Conservation (phyloP, 2,113 vertebrate genomes). For the Chinchilla lanigera region DNA sequence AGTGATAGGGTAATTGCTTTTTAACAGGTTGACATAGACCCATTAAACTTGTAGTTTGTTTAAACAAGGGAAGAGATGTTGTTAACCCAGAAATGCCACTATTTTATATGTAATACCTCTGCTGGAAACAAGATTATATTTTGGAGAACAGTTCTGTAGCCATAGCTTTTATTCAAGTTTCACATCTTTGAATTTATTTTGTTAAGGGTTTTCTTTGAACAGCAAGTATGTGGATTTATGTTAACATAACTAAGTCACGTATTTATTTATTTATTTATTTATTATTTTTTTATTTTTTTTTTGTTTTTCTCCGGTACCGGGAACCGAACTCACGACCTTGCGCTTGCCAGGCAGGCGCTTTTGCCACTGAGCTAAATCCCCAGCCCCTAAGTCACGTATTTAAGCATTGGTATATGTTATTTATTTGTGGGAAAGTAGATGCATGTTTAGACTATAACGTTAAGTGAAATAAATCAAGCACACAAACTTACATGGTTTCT, state of each 20-base stretch:
- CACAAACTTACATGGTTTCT: not conserved
- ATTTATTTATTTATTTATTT: too few species aligned
- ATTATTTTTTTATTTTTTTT: too few species aligned
- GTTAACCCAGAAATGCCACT: not conserved
- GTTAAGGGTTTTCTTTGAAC: not conserved
- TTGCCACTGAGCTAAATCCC: too few species aligned
- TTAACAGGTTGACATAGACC: not conserved
- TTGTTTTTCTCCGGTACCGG: too few species aligned
- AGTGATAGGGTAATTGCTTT: not conserved
- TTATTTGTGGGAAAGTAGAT: not conserved
- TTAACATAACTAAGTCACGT: not conserved
- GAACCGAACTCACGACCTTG: too few species aligned
- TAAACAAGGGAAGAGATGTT: constrained; percentile 30
- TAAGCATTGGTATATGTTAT: not conserved
- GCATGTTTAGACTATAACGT: not conserved
- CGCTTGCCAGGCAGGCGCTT: too few species aligned
- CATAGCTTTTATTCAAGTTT: not conserved
- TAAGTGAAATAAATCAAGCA: not conserved
- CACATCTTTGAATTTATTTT: not conserved
- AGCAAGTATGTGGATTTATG: constrained; percentile 30
- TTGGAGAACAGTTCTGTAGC: not conserved
- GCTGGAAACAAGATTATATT: not conserved
- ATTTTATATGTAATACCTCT: not conserved
- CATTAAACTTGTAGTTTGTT: not conserved
- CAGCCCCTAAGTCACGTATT: not conserved